Base-by-base conservation (phyloP, 53 echinoderm and acorn worm genomes). In the Astropecten irregularis region DNA sequence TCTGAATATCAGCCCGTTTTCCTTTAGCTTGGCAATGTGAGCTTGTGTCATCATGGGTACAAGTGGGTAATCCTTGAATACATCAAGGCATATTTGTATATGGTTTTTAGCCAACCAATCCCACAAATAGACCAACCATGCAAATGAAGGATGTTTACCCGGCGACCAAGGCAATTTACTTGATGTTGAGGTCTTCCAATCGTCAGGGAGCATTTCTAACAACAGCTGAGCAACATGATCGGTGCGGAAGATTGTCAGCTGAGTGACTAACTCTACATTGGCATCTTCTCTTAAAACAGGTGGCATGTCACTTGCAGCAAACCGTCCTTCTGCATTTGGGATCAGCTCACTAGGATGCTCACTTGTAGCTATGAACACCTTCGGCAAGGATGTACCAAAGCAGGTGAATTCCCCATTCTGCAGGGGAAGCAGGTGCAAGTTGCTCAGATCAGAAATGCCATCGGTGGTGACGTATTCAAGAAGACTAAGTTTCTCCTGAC, bases 361-460 rank as follows among this genome's bases (percentile, higher is more conserved):
- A 14, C 2, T 0, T 21, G 35, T 46, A 38, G 26, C 37, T n/a
- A 82, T 70, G 71, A 8, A 88, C 14, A 88, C 70, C 21, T 16
- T 26, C 3, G 38, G 19, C 9, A 30, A 27, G 13, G 69, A 42
- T 16, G 21, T 29, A 32, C 14, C 0, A 16, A 90, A 90, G 48
- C 15, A 26, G 9, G 50, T 36, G 38, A 90, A 90, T 8, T 32
- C 34, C 3, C 71, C 70, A 61, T 90, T 60, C n/a, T 52, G 42
- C 33, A 90, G 28, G 7, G 85, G 90, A 19, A 90, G 73, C 4
- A 90, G 42, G 42, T 73, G 36, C 10, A 89, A 19, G 10, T 49
- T 69, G 18, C 33, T 30, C 35, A 89, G 57, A 49, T 89, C 77
- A 18, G 1, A 11, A 35, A 77, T 76, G 20, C 42, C 38, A 48